These are phyloP conservation scores for Poecilia picta DNA, from an alignment of 2,797 vertebrate genomes.

Conservation along the genomic window DNA sequence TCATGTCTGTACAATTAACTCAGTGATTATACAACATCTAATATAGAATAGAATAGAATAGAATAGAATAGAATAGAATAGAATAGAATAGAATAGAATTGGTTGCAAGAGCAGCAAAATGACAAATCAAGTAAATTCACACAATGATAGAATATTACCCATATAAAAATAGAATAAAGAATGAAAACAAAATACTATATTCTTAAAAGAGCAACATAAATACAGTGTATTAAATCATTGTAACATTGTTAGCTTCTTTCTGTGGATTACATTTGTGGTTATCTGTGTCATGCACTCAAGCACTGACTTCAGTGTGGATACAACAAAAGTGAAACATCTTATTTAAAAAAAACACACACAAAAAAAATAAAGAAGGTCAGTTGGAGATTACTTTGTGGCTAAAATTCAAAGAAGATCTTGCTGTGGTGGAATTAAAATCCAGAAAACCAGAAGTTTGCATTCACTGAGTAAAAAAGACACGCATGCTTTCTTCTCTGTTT, in stretches of 20 bases:
- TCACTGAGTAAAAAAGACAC: neutral
- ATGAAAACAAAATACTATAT: too few relatives aligned
- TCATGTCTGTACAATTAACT: neutral
- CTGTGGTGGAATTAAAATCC: neutral
- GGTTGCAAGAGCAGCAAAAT: too few relatives aligned
- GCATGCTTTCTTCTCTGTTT: neutral
- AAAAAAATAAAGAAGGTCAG: neutral
- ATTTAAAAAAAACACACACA: neutral
- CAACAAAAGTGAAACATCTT: neutral
- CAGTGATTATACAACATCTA: neutral
- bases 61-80: neutral
- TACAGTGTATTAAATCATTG: neutral
- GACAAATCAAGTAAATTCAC: too few relatives aligned
- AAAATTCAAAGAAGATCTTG: neutral
- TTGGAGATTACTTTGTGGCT: neutral
- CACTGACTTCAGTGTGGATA: neutral
- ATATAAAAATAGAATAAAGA: too few relatives aligned
- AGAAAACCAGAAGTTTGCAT: neutral
- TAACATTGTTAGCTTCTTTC: neutral
- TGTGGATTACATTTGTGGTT: neutral
- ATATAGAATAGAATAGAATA: neutral
- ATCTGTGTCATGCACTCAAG: neutral
- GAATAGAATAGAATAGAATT: neutral
- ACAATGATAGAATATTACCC: too few relatives aligned
- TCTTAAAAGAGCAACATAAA: too few relatives aligned